Evolutionary conservation across 1,140 invertebrate species (phyloP), one percentile per base, ranked within the genome.

Genomic region (Sarcophaga peregrina): DNA sequence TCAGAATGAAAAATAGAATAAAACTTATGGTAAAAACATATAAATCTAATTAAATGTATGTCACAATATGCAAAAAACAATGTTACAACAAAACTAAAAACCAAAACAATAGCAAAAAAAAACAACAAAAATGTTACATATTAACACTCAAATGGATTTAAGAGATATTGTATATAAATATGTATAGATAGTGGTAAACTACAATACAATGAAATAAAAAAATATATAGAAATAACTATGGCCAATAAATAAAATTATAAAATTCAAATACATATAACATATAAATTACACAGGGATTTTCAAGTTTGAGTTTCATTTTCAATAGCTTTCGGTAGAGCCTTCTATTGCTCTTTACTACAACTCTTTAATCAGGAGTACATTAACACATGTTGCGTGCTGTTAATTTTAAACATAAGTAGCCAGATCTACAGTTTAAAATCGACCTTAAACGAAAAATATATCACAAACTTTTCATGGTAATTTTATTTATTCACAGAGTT

Each of bases 21-120:
- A 13, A 58, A n/a, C n/a, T 13, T 58, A 58, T 68, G 17, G 8
- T 68, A 20, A 17, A 68, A 68, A 68, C 62, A 68, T 68, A 68
- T 20, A 68, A 68, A 68, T 68, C 62, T 68, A 68, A 68, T 68
- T 68, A 68, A 68, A 68, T 20, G 17, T 68, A 25, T 68, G 62
- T 68, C 62, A 68, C 13, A n/a, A 37, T 37, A 37, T 37, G 25
- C 25, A 37, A 37, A 37, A 37, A 37, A 37, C 15, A 15, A 58
- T 58, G 15, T 58, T 9, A 68, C 20, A 17, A 68, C 8, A 68
- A 68, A 17, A 7, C n/a, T 25, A 68, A 68, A 68, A 17, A 7
- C n/a, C 9, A 68, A 25, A 20, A 68, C 20, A n/a, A 20, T 68
- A 4, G 17, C 10, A 68, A 52, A 10, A 5, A 68, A 68, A 68